Evolutionary conservation across 2,113 vertebrate species (phyloP).

Genomic region (Sebastes fasciatus): DNA sequence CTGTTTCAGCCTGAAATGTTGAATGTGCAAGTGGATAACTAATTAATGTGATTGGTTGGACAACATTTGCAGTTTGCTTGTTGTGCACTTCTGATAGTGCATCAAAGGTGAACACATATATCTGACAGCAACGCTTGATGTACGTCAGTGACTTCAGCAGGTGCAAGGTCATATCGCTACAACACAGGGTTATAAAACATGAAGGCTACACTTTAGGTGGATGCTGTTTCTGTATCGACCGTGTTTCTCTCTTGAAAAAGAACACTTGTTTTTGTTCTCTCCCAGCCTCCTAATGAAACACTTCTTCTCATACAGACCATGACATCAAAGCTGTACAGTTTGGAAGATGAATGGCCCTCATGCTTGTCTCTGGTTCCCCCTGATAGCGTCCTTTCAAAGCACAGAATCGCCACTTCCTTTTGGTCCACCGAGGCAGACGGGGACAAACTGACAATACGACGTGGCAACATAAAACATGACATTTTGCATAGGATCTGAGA

Average conservation of each 20-base stretch:
- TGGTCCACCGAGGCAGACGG: slow-evolving; percentile 54
- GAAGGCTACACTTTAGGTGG: slow-evolving; percentile 38
- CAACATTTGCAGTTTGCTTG: neutral
- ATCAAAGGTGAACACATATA: slow-evolving; percentile 11
- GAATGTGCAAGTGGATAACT: neutral
- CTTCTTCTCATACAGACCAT: slow-evolving; percentile 44
- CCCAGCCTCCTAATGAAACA: slow-evolving; percentile 44
- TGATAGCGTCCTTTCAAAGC: slow-evolving; percentile 67
- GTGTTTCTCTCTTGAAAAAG: slow-evolving; percentile 15
- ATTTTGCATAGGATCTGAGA: slow-evolving; percentile 80
- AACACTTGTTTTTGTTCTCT: slow-evolving; percentile 28
- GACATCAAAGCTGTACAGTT: slow-evolving; percentile 59
- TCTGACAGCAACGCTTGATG: slow-evolving; percentile 21
- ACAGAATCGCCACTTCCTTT: slow-evolving; percentile 53
- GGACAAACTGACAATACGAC: slow-evolving; percentile 31
- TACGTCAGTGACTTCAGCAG: neutral
- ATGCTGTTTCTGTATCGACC: slow-evolving; percentile 11
- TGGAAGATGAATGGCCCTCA: slow-evolving; percentile 65
- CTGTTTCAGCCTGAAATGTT: slow-evolving; percentile 19
- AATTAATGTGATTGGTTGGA: neutral
- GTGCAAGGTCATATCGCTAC: slow-evolving; percentile 9
- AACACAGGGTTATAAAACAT: slow-evolving; percentile 17
- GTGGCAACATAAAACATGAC: slow-evolving; percentile 67
- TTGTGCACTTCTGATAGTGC: neutral
- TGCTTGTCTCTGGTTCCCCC: slow-evolving; percentile 58